Percentiles rank a stretch among this genome's conserved stretches.
phyloP scores from a whole-genome alignment of 2,797 vertebrate species.

The Thunnus albacares region DNA sequence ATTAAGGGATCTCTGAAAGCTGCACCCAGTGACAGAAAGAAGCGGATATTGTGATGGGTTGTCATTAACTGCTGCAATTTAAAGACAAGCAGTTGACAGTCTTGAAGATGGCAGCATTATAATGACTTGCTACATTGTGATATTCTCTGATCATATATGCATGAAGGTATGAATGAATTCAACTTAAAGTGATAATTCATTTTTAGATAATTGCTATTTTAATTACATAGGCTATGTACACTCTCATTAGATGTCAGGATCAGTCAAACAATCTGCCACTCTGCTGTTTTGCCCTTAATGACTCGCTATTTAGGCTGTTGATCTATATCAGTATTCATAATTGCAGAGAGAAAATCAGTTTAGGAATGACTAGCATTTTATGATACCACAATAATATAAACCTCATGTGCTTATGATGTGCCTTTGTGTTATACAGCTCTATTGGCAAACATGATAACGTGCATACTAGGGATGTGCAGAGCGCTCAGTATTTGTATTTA shows the following conservation, averaged over 20 bases:
- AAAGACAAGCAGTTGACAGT: conserved; percentile 43
- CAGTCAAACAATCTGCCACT: neutral
- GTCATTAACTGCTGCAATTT: conserved; percentile 41
- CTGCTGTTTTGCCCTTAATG: neutral
- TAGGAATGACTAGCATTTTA: neutral
- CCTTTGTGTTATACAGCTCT: neutral
- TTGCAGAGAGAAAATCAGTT: neutral
- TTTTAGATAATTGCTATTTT: conserved; percentile 24
- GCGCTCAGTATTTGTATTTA: too few species aligned
- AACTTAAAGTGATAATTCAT: conserved; percentile 15
- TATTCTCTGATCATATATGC: conserved; percentile 40
- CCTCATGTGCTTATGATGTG: neutral
- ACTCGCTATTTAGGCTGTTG: neutral
- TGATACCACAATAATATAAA: conserved; percentile 2
- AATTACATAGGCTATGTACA: neutral
- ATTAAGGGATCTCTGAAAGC: conserved; percentile 53
- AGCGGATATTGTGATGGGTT: conserved; percentile 42
- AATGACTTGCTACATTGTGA: conserved; percentile 43
- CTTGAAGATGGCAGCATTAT: conserved; percentile 20
- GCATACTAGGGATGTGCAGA: too few species aligned
- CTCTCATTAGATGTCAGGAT: conserved; percentile 16
- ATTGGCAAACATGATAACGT: neutral
- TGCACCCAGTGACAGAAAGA: conserved; percentile 37
- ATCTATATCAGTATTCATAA: conserved; percentile 1
- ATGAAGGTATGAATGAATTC: conserved; percentile 16